Percentiles rank a stretch among this genome's conserved stretches.
These are phyloP conservation scores for Nothobranchius furzeri DNA, from an alignment of 2,113 vertebrate species.

Conservation along the genomic window DNA sequence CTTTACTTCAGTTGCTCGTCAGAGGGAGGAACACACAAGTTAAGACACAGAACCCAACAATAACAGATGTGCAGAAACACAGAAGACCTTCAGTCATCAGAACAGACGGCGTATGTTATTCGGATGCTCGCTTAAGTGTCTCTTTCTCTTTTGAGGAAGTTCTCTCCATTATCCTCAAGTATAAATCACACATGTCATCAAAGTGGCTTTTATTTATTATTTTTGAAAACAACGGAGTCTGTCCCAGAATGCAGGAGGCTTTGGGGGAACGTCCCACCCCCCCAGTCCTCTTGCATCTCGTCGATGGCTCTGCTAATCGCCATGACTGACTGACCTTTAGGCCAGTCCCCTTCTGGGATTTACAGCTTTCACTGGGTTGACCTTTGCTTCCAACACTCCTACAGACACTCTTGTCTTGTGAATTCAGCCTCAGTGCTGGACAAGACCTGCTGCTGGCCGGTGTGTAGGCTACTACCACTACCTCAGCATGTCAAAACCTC, in stretches of 20 bases:
- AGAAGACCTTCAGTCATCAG: constrained; percentile 18
- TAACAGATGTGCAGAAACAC: constrained; percentile 10
- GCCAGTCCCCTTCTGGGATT: constrained; percentile 71
- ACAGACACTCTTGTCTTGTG: constrained; percentile 69
- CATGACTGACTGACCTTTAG: constrained; percentile 75
- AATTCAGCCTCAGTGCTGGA: constrained; percentile 48
- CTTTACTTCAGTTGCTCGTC: neutral
- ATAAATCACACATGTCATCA: constrained; percentile 59
- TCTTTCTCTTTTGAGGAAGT: constrained; percentile 54
- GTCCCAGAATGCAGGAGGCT: constrained; percentile 41
- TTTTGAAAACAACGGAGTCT: constrained; percentile 70
- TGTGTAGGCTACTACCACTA: constrained; percentile 55
- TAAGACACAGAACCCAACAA: constrained; percentile 5
- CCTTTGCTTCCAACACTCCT: constrained; percentile 68
- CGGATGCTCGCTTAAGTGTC: constrained; percentile 44
- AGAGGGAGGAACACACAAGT: neutral
- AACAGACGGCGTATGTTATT: constrained; percentile 27
- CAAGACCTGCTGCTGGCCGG: constrained; percentile 31
- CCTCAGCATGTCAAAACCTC: constrained; percentile 75
- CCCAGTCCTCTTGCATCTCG: constrained; percentile 66
- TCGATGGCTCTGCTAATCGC: constrained; percentile 67
- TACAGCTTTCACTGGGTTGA: constrained; percentile 77
- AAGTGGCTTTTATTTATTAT: constrained; percentile 33
- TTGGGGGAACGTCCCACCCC: constrained; percentile 51
- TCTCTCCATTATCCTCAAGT: constrained; percentile 58